Evolutionary conservation across 35 echinoderm and acorn worm species (phyloP).

Genomic region (Apostichopus japonicus): DNA sequence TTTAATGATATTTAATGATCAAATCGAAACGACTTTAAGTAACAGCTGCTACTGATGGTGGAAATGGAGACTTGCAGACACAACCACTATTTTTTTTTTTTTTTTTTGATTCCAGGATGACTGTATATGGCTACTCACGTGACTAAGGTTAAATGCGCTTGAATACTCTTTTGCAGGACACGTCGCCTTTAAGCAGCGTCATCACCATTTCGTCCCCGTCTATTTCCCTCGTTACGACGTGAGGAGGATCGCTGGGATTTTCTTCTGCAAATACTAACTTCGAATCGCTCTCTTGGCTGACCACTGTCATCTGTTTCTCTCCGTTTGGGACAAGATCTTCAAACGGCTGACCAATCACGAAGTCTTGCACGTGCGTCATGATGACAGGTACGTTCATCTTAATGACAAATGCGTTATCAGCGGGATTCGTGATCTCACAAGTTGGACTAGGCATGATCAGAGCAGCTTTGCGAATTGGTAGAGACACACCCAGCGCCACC

Average conservation of each 20-base stretch:
- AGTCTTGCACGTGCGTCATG: conserved; percentile 89
- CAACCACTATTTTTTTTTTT: no score
- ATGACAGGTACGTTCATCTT: conserved; percentile 98
- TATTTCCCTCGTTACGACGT: conserved; percentile 87
- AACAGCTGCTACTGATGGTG: not conserved
- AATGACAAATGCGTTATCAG: conserved; percentile 72
- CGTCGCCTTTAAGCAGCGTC: conserved; percentile 81
- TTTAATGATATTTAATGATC: not conserved
- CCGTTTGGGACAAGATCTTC: conserved; percentile 95
- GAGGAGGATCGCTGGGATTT: conserved; percentile 73
- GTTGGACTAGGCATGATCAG: conserved; percentile 83
- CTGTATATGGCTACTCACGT: not conserved
- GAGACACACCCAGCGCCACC: conserved; percentile 83
- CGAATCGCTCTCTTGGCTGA: conserved; percentile 69
- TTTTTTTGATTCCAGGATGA: not conserved
- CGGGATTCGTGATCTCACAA: conserved; percentile 70
- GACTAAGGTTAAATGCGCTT: conserved; percentile 55
- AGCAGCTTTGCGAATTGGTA: conserved; percentile 84
- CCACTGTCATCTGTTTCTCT: conserved; percentile 78
- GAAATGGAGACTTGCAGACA: not conserved
- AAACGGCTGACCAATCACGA: conserved; percentile 80
- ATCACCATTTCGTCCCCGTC: conserved; percentile 86
- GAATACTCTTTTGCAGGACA: conserved; percentile 83
- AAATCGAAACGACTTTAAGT: not conserved
- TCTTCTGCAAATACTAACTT: conserved; percentile 81